Base-by-base conservation (phyloP, 2,888 invertebrate genomes). In the Ornithoptera priamus region DNA sequence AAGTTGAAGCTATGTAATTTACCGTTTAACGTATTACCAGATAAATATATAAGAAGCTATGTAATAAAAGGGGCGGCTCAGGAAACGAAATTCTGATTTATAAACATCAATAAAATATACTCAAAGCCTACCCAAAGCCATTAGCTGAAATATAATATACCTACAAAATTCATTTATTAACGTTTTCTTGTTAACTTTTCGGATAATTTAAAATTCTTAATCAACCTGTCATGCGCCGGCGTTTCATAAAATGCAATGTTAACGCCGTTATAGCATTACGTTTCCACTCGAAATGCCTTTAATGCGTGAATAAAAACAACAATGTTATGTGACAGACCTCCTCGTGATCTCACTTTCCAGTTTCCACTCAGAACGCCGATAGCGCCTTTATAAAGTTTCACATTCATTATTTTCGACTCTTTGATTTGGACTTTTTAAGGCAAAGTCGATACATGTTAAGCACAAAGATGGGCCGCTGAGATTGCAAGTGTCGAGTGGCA, bases 221-320 rank as follows among this genome's bases (percentile, higher is more conserved):
- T 87, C 85, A 87, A 83, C 80, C 78, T 74, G 76, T 78, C 75
- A 77, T 77, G 77, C 78, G 79, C 82, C 83, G 81, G 80, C 78
- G 80, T 81, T 78, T 77, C 81, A 88, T 89, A 89, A 89, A 89
- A 84, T 85, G 82, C 81, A 81, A 81, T 85, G 85, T 87, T 88
- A 89, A 90, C 89, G 89, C 87, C 85, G 85, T 85, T 87, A 82
- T 78, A 85, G 84, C 87, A 88, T 89, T 88, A 87, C 85, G 81
- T 78, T 81, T 81, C 81, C 79, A 80, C 84, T 84, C 80, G 74
- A 88, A 86, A 83, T 80, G 78, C 77, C 81, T 76, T 79, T 80
- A 85, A 85, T 79, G 82, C 75, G 79, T 75, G 73, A 84, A 89
- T 90, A 90, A 90, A 89, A 84, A 80, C 74, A 74, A 77, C 76